Conservation (phyloP, 2,888 invertebrate genomes). For the Rhagonycha fulva region DNA sequence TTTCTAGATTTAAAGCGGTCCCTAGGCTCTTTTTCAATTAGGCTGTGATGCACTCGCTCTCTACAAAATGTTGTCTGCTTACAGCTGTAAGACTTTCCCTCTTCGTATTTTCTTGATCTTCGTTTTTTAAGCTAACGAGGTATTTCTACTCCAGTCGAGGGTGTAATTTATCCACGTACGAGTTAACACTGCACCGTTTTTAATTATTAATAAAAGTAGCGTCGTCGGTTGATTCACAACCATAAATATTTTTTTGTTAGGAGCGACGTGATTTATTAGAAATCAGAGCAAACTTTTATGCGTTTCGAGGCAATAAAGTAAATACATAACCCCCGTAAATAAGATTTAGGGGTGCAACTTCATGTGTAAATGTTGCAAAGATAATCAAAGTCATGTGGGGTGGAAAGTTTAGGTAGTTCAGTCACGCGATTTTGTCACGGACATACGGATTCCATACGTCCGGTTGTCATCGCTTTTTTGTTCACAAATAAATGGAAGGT, state of each 20-base stretch:
- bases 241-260: background rate
- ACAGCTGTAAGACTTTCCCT: slow-evolving; percentile 4
- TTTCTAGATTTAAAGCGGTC: slow-evolving; percentile 43
- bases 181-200: background rate
- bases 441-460: slow-evolving; percentile 43
- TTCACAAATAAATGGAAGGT: background rate
- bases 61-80: slow-evolving; percentile 8
- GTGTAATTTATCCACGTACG: slow-evolving; percentile 3
- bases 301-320: slow-evolving; percentile 16
- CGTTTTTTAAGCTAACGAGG: slow-evolving; percentile 11
- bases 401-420: slow-evolving; percentile 33
- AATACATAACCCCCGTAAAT: slow-evolving; percentile 16
- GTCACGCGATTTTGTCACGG: slow-evolving; percentile 47
- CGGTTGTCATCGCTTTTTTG: slow-evolving; percentile 41
- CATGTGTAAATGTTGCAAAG: slow-evolving; percentile 42
- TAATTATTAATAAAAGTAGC: background rate
- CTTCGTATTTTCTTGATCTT: slow-evolving; percentile 9
- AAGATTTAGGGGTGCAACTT: slow-evolving; percentile 33
- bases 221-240: background rate
- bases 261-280: slow-evolving; percentile 8
- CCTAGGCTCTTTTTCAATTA: slow-evolving; percentile 43
- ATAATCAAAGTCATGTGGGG: slow-evolving; percentile 40
- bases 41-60: slow-evolving; percentile 13
- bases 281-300: slow-evolving; percentile 13
- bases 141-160: slow-evolving; percentile 4